Conservation (phyloP, 2,888 invertebrate species). For the Zygaena filipendulae region DNA sequence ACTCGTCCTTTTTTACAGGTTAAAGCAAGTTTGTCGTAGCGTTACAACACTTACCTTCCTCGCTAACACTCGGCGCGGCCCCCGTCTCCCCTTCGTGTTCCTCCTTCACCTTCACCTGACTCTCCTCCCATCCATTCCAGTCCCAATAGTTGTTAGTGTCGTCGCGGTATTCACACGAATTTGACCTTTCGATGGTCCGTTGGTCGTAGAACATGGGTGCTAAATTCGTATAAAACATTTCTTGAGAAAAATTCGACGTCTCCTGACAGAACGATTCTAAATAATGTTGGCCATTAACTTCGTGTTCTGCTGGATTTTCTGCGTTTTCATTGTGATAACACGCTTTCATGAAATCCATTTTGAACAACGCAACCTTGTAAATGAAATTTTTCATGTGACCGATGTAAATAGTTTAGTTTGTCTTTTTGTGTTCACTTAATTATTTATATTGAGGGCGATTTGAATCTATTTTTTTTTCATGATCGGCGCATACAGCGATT, state of each 20-base stretch:
- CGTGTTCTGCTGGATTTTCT: conserved; percentile 17
- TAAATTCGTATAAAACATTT: conserved; percentile 24
- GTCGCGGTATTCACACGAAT: no score
- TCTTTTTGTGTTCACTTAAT: no score
- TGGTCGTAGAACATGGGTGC: conserved; percentile 40
- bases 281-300: conserved; percentile 11
- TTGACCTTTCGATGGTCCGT: conserved; percentile 22
- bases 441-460: no score
- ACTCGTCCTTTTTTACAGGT: no score
- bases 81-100: conserved; percentile 26
- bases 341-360: conserved; percentile 36
- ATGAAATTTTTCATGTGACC: no score
- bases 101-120: conserved; percentile 32
- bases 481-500: no score
- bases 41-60: conserved; percentile 46
- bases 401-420: no score
- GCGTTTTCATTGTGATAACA: conserved; percentile 27
- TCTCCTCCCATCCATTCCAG: conserved; percentile 30
- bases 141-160: conserved; percentile 17
- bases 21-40: no score
- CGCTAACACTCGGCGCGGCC: conserved; percentile 22
- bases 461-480: no score
- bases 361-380: no score
- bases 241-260: conserved; percentile 13
- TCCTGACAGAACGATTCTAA: conserved; percentile 20